A percentile compares a stretch with the other conserved stretches of the same genome.
Conservation (phyloP, 2,113 vertebrate genomes). For the Anseranas semipalmata region DNA sequence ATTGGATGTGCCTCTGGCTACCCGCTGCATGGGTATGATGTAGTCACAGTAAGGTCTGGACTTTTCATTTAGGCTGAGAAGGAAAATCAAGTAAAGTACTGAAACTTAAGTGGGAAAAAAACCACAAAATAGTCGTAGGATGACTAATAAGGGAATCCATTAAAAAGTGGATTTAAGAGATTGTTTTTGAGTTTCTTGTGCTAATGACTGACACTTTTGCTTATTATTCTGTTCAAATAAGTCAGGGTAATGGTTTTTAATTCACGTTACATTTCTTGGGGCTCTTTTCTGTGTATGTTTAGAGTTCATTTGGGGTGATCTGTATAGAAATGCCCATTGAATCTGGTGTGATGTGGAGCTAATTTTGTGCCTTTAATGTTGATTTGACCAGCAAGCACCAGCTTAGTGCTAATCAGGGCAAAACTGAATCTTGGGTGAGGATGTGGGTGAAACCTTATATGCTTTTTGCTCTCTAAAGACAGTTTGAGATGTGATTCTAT, state of each 20-base stretch:
- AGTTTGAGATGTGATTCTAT: neutral
- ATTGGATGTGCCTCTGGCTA: constrained; percentile 78
- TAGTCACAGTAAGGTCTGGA: constrained; percentile 75
- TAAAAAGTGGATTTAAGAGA: constrained; percentile 12
- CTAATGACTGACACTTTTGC: neutral
- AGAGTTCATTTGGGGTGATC: neutral
- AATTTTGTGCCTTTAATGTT: neutral
- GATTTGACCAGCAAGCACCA: constrained; percentile 15
- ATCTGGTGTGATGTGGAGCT: neutral
- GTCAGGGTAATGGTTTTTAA: constrained; percentile 1
- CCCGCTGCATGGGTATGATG: constrained; percentile 77
- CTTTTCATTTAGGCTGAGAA: constrained; percentile 69
- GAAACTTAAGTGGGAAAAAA: rapidly evolving
- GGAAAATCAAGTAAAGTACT: neutral
- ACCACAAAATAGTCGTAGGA: neutral
- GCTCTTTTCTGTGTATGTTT: neutral
- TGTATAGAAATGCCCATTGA: neutral
- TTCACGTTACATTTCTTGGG: neutral
- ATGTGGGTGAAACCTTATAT: constrained; percentile 21
- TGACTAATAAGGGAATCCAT: constrained; percentile 1
- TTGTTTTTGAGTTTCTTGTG: constrained; percentile 1
- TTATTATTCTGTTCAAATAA: constrained; percentile 11
- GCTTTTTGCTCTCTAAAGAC: constrained; percentile 4
- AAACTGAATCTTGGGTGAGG: constrained; percentile 4
- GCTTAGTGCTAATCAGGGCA: neutral